These are phyloP conservation scores for Drosophila stalkeri DNA, from an alignment of 2,888 invertebrate genomes.

Conservation along the genomic window DNA sequence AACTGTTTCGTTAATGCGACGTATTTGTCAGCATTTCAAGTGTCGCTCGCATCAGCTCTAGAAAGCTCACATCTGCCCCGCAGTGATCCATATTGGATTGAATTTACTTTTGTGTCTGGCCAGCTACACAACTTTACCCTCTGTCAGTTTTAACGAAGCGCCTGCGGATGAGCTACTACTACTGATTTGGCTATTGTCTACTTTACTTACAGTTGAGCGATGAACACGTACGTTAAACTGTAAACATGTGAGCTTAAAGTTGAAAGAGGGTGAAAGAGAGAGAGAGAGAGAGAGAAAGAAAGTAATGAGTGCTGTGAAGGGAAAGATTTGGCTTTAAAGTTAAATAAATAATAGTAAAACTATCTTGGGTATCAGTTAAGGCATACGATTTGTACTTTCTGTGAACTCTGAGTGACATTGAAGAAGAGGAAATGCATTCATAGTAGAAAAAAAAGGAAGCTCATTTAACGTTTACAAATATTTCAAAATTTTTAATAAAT, in stretches of 20 bases:
- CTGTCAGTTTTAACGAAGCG: conserved; percentile 23
- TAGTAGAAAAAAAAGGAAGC: too few relatives aligned
- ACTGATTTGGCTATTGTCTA: conserved; percentile 52
- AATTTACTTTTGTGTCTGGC: conserved; percentile 54
- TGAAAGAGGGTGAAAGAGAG: neutral
- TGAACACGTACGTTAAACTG: neutral
- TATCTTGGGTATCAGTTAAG: neutral
- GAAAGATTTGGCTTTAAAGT: neutral
- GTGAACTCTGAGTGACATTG: neutral
- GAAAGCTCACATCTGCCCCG: conserved; percentile 1
- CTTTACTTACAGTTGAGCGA: conserved; percentile 17
- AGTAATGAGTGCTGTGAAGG: neutral
- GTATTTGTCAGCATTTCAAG: conserved; percentile 75
- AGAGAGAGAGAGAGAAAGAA: neutral
- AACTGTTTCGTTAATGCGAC: conserved; percentile 70
- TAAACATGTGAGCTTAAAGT: conserved; percentile 9
- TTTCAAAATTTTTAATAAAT: too few relatives aligned
- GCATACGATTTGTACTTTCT: neutral
- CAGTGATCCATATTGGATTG: conserved; percentile 43
- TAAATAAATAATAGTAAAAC: neutral
- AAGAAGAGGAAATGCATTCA: neutral
- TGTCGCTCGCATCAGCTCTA: conserved; percentile 47
- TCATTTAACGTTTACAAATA: too few relatives aligned
- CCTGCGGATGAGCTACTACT: conserved; percentile 33
- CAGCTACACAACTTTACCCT: neutral